Evolutionary conservation across 2,797 vertebrate species (phyloP).

Genomic region (Oceanodroma leucorhoa): DNA sequence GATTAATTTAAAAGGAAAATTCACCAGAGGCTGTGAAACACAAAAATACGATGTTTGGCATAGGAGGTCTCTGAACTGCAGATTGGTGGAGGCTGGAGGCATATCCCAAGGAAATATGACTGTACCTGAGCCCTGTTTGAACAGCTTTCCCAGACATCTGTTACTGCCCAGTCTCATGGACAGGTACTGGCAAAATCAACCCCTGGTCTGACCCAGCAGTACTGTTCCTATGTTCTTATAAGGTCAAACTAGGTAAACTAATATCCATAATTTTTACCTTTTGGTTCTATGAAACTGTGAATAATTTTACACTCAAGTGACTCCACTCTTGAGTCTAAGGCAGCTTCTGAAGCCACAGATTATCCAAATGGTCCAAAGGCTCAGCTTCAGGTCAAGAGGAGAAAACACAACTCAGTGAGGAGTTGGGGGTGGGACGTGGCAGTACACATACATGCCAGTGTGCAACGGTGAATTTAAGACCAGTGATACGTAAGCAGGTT

Average conservation of each 20-base stretch:
- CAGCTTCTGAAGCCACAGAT: background rate
- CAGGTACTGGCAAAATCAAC: background rate
- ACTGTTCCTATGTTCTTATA: background rate
- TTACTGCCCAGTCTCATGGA: background rate
- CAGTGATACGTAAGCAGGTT: background rate
- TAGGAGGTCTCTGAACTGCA: background rate
- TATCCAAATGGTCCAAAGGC: background rate
- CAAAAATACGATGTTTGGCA: accelerated
- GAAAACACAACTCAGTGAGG: background rate
- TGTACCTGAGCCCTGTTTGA: background rate
- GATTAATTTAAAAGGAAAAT: background rate
- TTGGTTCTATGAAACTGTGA: background rate
- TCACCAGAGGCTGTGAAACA: background rate
- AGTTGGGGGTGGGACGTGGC: background rate
- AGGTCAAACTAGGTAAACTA: background rate
- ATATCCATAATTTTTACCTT: background rate
- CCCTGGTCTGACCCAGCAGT: background rate
- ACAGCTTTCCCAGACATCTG: background rate
- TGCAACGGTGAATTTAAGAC: background rate
- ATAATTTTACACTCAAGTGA: background rate
- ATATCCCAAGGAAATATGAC: background rate
- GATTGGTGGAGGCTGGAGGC: background rate
- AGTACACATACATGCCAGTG: background rate
- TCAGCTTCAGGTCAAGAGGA: background rate
- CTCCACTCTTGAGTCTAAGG: background rate